Evolutionary conservation across 2,888 invertebrate genomes (phyloP).

Genomic region (Caenorhabditis sp.): DNA sequence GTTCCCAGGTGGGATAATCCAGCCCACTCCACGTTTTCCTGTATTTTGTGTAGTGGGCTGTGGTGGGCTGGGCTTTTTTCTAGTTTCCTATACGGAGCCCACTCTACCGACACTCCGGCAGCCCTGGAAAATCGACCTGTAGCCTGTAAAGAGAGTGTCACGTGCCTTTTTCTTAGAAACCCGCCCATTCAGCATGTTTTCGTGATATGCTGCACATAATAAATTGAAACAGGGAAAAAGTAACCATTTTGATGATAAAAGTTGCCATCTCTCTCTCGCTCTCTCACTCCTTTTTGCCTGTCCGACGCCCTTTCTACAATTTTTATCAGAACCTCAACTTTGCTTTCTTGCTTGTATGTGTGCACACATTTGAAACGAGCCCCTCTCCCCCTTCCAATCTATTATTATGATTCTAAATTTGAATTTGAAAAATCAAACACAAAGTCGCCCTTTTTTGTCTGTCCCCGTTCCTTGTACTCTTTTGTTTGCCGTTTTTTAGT

Average conservation of each 20-base stretch:
- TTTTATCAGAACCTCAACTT: neutral
- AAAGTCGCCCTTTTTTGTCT: neutral
- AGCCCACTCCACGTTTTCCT: too few relatives aligned
- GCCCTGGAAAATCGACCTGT: too few relatives aligned
- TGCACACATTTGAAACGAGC: neutral
- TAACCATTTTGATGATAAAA: conserved; percentile 11
- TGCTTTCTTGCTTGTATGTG: too few relatives aligned
- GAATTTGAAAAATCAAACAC: neutral
- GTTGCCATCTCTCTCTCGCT: neutral
- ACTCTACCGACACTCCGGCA: too few relatives aligned
- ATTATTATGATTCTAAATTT: neutral
- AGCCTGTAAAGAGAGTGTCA: too few relatives aligned
- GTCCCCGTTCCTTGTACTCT: neutral
- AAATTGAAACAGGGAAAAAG: conserved; percentile 12
- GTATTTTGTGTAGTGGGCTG: too few relatives aligned
- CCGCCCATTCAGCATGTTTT: neutral
- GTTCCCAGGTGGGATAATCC: too few relatives aligned
- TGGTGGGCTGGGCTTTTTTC: too few relatives aligned
- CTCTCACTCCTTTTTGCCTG: neutral
- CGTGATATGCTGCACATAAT: neutral
- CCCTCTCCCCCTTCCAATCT: neutral
- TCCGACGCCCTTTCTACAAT: neutral
- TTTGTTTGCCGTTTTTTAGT: neutral
- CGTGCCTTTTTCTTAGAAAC: neutral
- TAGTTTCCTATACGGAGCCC: too few relatives aligned